Base-by-base conservation (phyloP, 2,888 invertebrate genomes). In the Druceiella hillmani region DNA sequence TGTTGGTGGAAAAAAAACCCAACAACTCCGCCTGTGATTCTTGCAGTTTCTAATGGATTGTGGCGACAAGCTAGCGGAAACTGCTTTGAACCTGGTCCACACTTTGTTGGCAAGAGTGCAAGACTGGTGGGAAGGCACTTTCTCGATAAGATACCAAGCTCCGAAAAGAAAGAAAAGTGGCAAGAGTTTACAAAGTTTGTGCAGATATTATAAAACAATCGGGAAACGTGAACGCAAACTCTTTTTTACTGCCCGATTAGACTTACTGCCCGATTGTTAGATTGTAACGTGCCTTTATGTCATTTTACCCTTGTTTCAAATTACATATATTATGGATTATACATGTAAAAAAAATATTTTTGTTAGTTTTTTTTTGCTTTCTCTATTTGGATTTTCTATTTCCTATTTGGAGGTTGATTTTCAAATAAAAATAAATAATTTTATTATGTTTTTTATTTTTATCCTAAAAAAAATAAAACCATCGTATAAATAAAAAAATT, bases 1-100 rank as follows among this genome's bases (percentile, higher is more conserved):
- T 34, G n/a, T 34, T 47, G 20, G 44, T 45, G 12, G 47, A 45
- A 22, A 40, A 41, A 31, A 15, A 14, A 25, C 25, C 25, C 25
- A 25, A 25, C 16, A 10, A 16, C 17, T n/a, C 3, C 31, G 31
- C 13, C 13, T 4, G 5, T 7, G 3, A 3, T 31, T 31, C 16
- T 13, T 17, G 13, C 17, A 31, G 13, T 31, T 31, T 31, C 17
- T 31, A 11, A 31, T 16, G 13, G 6, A 16, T 14, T 13, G 13
- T 31, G 16, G 31, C 15, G 17, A 31, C 16, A 17, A 31, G 15
- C 10, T 31, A 10, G 31, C 15, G 13, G 31, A 14, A n/a, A 16
- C 4, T 31, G 31, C 15, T 10, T n/a, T 10, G 10, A n/a, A n/a
- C n/a, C n/a, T n/a, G n/a, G n/a, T n/a, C n/a, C n/a, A n/a, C n/a